phyloP scores from a whole-genome alignment of 2,113 vertebrate species.

The Hydropotes inermis region DNA sequence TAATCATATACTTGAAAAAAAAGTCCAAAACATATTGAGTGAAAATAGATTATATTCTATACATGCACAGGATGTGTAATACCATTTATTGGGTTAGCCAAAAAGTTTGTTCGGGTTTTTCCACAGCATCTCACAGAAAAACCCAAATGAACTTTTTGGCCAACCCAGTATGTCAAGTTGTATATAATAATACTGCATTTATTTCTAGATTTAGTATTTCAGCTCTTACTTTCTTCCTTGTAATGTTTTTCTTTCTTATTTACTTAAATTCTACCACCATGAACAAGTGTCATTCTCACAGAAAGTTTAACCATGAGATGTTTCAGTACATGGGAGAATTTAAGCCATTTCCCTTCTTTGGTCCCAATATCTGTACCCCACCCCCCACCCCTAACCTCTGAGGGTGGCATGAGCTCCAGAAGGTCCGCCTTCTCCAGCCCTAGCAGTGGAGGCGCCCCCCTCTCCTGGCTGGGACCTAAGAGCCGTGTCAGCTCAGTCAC shows the following conservation, averaged over 20 bases:
- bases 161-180: not conserved
- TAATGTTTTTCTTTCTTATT: constrained; percentile 1
- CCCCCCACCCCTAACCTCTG: constrained; percentile 66
- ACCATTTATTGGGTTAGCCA: not conserved
- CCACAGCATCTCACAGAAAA: not conserved
- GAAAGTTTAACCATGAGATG: constrained; percentile 4
- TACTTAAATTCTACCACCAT: not conserved
- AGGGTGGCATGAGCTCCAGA: constrained; percentile 81
- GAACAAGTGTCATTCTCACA: not conserved
- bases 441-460: constrained; percentile 69
- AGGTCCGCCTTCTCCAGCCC: constrained; percentile 81
- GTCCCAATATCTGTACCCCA: constrained; percentile 71
- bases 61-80: not conserved
- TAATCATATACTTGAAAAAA: not conserved
- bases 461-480: constrained; percentile 72
- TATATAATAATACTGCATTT: not conserved
- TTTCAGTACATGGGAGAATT: not conserved
- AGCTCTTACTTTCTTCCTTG: not conserved
- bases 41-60: not conserved
- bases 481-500: constrained; percentile 82
- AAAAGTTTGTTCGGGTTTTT: not conserved
- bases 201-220: not conserved
- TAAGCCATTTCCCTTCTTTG: not conserved
- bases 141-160: not conserved
- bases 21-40: not conserved